Base-by-base conservation (phyloP, 2,888 invertebrate genomes). In the Panzeria rudis region DNA sequence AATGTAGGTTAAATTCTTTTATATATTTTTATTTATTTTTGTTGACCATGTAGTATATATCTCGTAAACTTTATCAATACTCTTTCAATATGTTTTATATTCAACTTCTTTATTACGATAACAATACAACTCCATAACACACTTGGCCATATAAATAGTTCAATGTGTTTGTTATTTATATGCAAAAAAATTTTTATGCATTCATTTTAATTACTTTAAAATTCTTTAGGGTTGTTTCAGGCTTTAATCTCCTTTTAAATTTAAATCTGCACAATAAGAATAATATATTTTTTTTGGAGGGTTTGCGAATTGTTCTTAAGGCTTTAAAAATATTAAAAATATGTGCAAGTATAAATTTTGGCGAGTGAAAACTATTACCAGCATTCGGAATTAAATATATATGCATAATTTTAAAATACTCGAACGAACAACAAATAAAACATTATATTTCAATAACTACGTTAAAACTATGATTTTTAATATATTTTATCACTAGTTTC, bases 1-100 rank as follows among this genome's bases (percentile, higher is more conserved):
- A 50, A 73, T 66, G 64, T 73, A 73, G 80, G 80, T 73, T 80
- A 80, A 80, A 73, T 73, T 73, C 50, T 69, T 69, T 69, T 59
- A 17, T 78, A 29, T 59, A n/a, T 59, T 72, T n/a, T 11, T 50
- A 13, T 41, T 50, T 15, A 13, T 50, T 50, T 50, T 50, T 50
- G 8, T 47, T 47, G 47, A 9, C 8, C 50, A 17, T 38, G 25
- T 68, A 25, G n/a, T 68, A 35, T 9, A n/a, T 32, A 54, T 66
- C 11, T 64, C 56, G 25, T n/a, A 68, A 73, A 66, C 38, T 66
- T 66, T 73, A 80, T 64, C 52, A 71, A 68, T 77, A 68, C 29
- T 32, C 15, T 66, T 61, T 50, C 68, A 44, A 44, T 66, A 32
- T 66, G 9, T n/a, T 64, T 47, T 47, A 44, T n/a, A 32, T 17